These are phyloP conservation scores for Fulica atra DNA, from an alignment of 2,113 vertebrate genomes.

Conservation along the genomic window DNA sequence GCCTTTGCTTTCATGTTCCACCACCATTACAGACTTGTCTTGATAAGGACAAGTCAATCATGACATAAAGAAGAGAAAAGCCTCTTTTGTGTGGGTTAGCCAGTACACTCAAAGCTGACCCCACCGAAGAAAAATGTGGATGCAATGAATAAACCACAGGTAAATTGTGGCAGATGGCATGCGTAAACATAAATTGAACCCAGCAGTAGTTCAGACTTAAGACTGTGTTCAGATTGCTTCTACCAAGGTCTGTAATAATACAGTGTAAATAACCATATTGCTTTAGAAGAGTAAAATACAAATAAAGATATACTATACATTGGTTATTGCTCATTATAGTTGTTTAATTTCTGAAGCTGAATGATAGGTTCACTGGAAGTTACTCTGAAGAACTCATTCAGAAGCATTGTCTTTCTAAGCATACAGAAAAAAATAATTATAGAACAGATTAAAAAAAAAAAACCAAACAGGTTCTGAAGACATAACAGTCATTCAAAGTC, in stretches of 20 bases:
- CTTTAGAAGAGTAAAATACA: not conserved
- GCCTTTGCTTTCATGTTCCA: not conserved
- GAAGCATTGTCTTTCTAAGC: not conserved
- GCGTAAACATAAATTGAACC: not conserved
- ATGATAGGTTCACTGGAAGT: not conserved
- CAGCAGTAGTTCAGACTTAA: not conserved
- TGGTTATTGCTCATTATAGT: not conserved
- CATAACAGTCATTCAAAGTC: not conserved
- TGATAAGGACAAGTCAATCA: not conserved
- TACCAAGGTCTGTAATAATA: not conserved
- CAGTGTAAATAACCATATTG: not conserved
- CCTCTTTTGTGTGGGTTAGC: not conserved
- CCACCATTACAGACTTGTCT: accelerated
- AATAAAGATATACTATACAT: not conserved
- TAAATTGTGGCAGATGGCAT: not conserved
- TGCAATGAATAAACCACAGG: not conserved
- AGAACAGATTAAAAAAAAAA: not conserved
- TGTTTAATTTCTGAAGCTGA: not conserved
- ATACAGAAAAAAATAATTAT: not conserved
- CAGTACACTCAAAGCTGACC: accelerated
- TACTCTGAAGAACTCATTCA: not conserved
- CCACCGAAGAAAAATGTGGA: not conserved
- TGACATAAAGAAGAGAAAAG: not conserved
- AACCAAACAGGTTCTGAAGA: not conserved
- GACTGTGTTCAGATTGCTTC: not conserved